A percentile compares a stretch with the other conserved stretches of the same genome.
Conservation (phyloP, 2,113 vertebrate genomes). For the Bos taurus region ARS-UCD2.0 NC_037335.1:96047501-96048000, state of each 20-base stretch:
- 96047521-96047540: neutral
- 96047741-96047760: neutral
- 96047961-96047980: constrained; percentile 9
- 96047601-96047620: neutral
- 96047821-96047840: neutral
- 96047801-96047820: constrained; percentile 25
- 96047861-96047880: neutral
- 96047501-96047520: neutral
- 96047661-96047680: neutral
- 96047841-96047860: constrained; percentile 20
- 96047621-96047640: neutral
- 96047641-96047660: neutral
- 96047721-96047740: neutral
- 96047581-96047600: neutral
- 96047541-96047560: neutral
- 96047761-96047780: neutral
- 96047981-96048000: constrained; percentile 45
- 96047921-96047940: constrained; percentile 6
- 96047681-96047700: constrained; percentile 6
- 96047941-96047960: neutral
- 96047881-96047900: neutral
- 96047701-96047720: neutral
- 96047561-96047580: neutral
- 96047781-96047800: neutral
- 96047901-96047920: neutral